A percentile compares a stretch with the other conserved stretches of the same genome.
phyloP scores from a whole-genome alignment of 1,140 invertebrate species.

The Onthophagus taurus region DNA sequence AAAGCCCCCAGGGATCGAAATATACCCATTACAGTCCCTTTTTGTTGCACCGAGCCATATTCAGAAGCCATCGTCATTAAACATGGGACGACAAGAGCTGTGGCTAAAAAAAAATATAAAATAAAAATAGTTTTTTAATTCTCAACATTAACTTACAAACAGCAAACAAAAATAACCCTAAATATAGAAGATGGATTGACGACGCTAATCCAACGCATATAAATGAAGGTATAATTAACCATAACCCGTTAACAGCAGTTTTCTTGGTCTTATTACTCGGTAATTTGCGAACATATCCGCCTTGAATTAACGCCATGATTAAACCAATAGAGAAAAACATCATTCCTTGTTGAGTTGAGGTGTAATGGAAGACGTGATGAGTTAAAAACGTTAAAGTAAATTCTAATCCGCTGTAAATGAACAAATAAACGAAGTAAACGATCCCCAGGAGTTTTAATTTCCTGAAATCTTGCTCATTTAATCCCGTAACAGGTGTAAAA shows the following conservation, averaged over 20 bases:
- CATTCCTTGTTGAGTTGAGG: conserved; percentile 92
- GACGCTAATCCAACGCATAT: conserved; percentile 66
- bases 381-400: conserved; percentile 97
- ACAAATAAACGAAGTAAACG: conserved; percentile 92
- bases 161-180: conserved; percentile 80
- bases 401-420: conserved; percentile 94
- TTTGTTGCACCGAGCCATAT: conserved; percentile 72
- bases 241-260: conserved; percentile 70
- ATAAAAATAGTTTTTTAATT: conserved; percentile 1
- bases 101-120: conserved; percentile 50
- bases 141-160: conserved; percentile 62
- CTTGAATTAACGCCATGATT: conserved; percentile 90
- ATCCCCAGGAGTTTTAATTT: conserved; percentile 66
- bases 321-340: conserved; percentile 94
- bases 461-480: conserved; percentile 46
- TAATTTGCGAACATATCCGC: conserved; percentile 73
- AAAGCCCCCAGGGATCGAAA: conserved; percentile 90
- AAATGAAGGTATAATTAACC: conserved; percentile 82
- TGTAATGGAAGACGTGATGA: conserved; percentile 85
- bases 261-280: conserved; percentile 63
- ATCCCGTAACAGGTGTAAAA: conserved; percentile 52
- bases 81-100: conserved; percentile 89
- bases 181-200: conserved; percentile 51
- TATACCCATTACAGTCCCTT: conserved; percentile 86
- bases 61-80: conserved; percentile 82